Conservation (phyloP, 2,888 invertebrate species). For the Campoplex capitator region DNA sequence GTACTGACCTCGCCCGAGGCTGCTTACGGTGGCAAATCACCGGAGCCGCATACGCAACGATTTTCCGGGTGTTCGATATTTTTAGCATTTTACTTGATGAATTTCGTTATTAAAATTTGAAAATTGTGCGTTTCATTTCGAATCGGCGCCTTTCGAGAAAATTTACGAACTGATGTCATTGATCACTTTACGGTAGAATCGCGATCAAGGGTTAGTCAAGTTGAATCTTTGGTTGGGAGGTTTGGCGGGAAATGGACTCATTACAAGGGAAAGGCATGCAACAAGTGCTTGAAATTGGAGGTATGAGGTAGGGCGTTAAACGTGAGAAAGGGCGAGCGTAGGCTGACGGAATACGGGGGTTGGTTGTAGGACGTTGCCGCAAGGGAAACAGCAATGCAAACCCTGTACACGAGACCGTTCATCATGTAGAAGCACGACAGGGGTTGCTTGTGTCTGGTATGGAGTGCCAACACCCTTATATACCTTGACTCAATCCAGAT, state of each 20-base stretch:
- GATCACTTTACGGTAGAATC: neutral
- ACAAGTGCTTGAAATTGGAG: constrained; percentile 79
- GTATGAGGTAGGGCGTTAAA: constrained; percentile 69
- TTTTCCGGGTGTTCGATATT: too few relatives aligned
- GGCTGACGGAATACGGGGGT: constrained; percentile 5
- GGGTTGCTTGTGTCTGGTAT: constrained; percentile 64
- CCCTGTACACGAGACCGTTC: constrained; percentile 69
- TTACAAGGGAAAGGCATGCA: constrained; percentile 72
- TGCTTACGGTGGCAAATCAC: too few relatives aligned
- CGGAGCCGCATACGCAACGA: too few relatives aligned
- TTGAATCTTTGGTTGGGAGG: constrained; percentile 46
- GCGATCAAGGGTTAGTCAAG: neutral
- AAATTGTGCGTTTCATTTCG: too few relatives aligned
- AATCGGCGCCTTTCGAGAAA: too few relatives aligned
- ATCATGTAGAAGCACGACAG: constrained; percentile 66
- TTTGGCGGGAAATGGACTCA: constrained; percentile 57
- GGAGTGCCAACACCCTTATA: constrained; percentile 57
- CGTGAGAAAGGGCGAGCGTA: constrained; percentile 67
- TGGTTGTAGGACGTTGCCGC: constrained; percentile 42
- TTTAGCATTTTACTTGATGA: too few relatives aligned
- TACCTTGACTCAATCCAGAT: constrained; percentile 13
- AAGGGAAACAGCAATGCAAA: constrained; percentile 65
- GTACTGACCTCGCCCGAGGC: too few relatives aligned
- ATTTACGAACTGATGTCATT: too few relatives aligned
- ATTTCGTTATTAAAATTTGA: too few relatives aligned